These are phyloP conservation scores for Syngnathus acus DNA, from an alignment of 2,797 vertebrate species.

Conservation along the genomic window DNA sequence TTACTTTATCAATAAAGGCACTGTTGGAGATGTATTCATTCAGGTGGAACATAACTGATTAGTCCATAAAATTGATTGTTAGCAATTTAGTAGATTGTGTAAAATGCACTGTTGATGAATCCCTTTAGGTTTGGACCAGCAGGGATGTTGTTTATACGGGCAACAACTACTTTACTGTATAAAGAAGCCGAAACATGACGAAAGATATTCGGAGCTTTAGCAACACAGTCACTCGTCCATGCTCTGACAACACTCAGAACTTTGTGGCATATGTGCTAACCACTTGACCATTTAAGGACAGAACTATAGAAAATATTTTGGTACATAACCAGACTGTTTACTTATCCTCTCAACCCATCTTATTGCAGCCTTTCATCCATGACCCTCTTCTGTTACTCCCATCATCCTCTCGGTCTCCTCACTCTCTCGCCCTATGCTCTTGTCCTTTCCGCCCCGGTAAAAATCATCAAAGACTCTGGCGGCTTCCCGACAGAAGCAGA, in stretches of 20 bases:
- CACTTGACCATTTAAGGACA: not conserved
- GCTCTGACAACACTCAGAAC: not conserved
- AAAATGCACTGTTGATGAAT: no score
- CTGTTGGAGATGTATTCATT: no score
- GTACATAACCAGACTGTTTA: constrained; percentile 2
- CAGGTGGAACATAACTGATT: no score
- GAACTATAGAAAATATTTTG: not conserved
- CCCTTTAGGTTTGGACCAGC: no score
- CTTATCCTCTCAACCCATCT: constrained; percentile 14
- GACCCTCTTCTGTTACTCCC: constrained; percentile 9
- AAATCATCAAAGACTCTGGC: constrained; percentile 4
- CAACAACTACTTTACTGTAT: no score
- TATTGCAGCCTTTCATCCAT: constrained; percentile 5
- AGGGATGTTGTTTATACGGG: no score
- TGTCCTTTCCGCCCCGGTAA: constrained; percentile 16
- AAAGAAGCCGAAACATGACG: no score
- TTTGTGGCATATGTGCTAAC: not conserved
- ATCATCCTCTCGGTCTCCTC: constrained; percentile 8
- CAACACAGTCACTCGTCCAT: no score
- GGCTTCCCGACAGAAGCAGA: constrained; percentile 3
- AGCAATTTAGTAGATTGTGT: no score
- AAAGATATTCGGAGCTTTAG: no score
- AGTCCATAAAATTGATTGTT: no score
- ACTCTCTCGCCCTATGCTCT: not conserved
- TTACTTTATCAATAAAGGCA: no score